A percentile compares a stretch with the other conserved stretches of the same genome.
phyloP scores from a whole-genome alignment of 2,888 invertebrate genomes.

The Heliconius ethilla region DNA sequence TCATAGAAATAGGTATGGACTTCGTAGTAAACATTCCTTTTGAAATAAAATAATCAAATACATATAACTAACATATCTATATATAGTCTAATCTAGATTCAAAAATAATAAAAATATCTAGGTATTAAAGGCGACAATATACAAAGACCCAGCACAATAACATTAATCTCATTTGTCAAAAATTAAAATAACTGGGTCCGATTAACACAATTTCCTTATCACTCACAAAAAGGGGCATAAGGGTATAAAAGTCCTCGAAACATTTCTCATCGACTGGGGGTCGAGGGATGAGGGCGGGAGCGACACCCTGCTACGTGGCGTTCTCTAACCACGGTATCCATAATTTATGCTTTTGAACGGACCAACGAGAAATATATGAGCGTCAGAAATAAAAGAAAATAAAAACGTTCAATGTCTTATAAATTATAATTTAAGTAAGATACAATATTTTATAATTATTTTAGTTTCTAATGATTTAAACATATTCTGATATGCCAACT shows the following conservation, averaged over 20 bases:
- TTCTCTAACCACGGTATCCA: slow-evolving; percentile 72
- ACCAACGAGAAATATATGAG: slow-evolving; percentile 78
- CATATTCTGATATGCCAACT: background rate
- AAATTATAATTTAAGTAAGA: slow-evolving; percentile 10
- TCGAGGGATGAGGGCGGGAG: slow-evolving; percentile 40
- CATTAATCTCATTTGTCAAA: slow-evolving; percentile 5
- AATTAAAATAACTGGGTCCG: slow-evolving; percentile 60
- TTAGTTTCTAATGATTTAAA: background rate
- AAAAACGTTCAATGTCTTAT: slow-evolving; percentile 55
- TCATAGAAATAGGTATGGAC: background rate
- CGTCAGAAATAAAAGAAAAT: slow-evolving; percentile 61
- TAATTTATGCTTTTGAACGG: slow-evolving; percentile 77
- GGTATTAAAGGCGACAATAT: background rate
- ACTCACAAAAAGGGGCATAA: slow-evolving; percentile 74
- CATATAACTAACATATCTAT: background rate
- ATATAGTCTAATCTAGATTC: background rate
- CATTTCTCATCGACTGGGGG: slow-evolving; percentile 69
- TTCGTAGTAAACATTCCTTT: background rate
- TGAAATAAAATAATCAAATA: background rate
- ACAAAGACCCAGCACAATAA: background rate
- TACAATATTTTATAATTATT: background rate
- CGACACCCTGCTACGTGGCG: slow-evolving; percentile 61
- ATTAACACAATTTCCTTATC: slow-evolving; percentile 81
- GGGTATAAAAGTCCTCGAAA: slow-evolving; percentile 76
- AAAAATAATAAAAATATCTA: background rate